Conservation (phyloP, 1,140 invertebrate species). For the Drosophila punjabiensis region DNA sequence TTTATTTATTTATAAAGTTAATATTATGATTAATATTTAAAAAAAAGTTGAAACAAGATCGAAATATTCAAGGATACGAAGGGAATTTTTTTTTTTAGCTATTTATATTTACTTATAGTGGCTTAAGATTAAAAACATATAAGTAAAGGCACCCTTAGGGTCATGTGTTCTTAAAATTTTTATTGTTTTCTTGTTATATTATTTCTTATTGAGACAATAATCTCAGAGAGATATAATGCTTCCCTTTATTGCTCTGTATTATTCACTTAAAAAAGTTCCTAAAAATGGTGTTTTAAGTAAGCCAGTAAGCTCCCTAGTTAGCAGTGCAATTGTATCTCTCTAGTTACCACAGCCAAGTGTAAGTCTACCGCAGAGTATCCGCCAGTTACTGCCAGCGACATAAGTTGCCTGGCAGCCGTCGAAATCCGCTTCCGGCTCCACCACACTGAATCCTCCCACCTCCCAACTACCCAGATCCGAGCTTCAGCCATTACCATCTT, state of each 20-base stretch:
- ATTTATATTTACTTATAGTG: background rate
- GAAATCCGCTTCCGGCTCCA: constrained; percentile 39
- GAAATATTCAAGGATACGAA: background rate
- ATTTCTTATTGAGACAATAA: no score
- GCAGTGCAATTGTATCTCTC: background rate
- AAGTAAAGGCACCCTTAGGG: no score
- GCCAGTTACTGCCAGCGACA: constrained; percentile 23
- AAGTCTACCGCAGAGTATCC: constrained; percentile 34
- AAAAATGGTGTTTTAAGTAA: background rate
- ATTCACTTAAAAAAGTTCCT: background rate
- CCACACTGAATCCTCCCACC: background rate
- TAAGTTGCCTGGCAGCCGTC: constrained; percentile 41
- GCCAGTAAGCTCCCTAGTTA: background rate
- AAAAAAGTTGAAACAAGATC: no score
- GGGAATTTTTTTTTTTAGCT: background rate
- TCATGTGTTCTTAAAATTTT: no score
- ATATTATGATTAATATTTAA: background rate
- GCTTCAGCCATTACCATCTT: constrained; percentile 9
- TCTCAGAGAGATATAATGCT: background rate
- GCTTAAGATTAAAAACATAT: no score
- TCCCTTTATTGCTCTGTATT: background rate
- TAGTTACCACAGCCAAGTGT: constrained; percentile 1
- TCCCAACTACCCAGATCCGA: background rate
- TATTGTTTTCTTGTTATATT: no score
- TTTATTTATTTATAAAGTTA: background rate